Evolutionary conservation across 2,113 vertebrate genomes (phyloP).

Genomic region (Oenanthe oenanthe): DNA sequence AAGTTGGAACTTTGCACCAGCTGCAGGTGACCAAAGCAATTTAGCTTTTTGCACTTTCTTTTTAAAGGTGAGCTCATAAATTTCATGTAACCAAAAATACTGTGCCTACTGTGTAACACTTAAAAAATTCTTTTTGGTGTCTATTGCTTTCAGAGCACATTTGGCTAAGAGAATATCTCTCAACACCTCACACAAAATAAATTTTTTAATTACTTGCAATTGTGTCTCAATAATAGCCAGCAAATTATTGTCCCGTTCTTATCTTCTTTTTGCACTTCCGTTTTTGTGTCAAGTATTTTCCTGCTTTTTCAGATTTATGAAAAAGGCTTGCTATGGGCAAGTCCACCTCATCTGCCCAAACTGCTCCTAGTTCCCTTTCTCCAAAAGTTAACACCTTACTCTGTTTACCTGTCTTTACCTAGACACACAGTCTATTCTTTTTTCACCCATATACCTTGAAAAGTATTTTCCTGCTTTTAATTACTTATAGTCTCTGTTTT

Average conservation of each 20-base stretch:
- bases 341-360: neutral
- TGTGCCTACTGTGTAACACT: neutral
- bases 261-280: neutral
- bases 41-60: neutral
- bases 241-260: neutral
- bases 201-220: neutral
- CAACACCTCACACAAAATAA: neutral
- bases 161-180: neutral
- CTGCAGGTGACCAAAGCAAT: neutral
- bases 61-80: neutral
- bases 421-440: neutral
- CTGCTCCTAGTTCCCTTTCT: neutral
- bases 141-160: neutral
- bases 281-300: neutral
- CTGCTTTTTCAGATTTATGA: neutral
- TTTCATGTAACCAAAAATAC: neutral
- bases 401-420: neutral
- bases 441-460: neutral
- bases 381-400: neutral
- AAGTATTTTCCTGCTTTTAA: neutral
- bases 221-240: neutral
- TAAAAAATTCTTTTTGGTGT: neutral
- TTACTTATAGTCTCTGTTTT: constrained; percentile 3
- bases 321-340: accelerated
- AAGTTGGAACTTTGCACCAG: neutral